These are phyloP conservation scores for Cololabis saira DNA, from an alignment of 2,113 vertebrate genomes.

Conservation along the genomic window DNA sequence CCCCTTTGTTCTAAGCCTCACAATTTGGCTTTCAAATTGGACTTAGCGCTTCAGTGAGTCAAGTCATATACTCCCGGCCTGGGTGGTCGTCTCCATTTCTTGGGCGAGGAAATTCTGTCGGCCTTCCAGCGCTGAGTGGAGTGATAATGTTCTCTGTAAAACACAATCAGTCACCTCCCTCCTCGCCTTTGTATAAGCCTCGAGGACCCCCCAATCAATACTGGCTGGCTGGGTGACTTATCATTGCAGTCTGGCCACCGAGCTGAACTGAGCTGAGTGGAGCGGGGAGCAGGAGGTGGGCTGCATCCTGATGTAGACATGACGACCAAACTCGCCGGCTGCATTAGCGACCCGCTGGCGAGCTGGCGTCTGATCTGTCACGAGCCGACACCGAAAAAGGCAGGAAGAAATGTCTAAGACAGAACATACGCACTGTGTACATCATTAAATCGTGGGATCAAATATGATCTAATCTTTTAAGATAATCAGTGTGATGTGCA, in stretches of 20 bases:
- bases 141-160: conserved; percentile 86
- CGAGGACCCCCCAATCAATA: conserved; percentile 81
- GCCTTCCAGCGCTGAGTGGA: conserved; percentile 76
- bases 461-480: too few relatives aligned
- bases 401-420: not conserved
- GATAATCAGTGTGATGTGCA: too few relatives aligned
- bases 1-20: conserved; percentile 68
- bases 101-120: conserved; percentile 70
- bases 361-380: conserved; percentile 51
- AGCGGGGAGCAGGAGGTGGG: conserved; percentile 50
- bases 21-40: conserved; percentile 82
- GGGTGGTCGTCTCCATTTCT: conserved; percentile 77
- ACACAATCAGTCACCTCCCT: conserved; percentile 83
- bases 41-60: conserved; percentile 77
- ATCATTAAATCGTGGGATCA: too few relatives aligned
- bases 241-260: conserved; percentile 63
- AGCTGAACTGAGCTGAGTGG: conserved; percentile 53
- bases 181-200: conserved; percentile 81
- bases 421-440: too few relatives aligned
- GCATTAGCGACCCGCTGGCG: conserved; percentile 25
- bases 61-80: conserved; percentile 73
- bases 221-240: conserved; percentile 80
- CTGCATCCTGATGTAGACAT: conserved; percentile 72
- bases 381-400: conserved; percentile 36
- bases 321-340: conserved; percentile 47